phyloP scores from a whole-genome alignment of 2,888 invertebrate species.

The Pterobdella sp. region DNA sequence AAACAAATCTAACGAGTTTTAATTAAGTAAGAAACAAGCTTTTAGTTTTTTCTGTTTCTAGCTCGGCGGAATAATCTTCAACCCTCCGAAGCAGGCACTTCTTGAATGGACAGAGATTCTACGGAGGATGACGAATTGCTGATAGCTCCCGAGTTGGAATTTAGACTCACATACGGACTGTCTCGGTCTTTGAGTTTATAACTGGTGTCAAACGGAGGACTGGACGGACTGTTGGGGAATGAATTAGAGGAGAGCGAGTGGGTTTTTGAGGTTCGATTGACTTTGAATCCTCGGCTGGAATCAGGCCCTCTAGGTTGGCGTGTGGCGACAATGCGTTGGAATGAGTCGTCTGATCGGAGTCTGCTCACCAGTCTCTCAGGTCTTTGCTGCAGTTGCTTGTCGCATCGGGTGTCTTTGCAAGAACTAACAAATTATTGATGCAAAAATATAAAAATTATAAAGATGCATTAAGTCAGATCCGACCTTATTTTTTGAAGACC shows the following conservation, averaged over 20 bases:
- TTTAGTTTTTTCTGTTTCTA: not conserved
- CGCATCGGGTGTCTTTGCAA: not conserved
- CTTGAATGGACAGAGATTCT: not conserved
- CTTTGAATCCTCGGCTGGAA: constrained; percentile 37
- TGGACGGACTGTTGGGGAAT: not conserved
- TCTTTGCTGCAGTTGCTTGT: constrained; percentile 47
- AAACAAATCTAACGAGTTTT: not conserved
- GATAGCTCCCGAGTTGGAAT: not conserved
- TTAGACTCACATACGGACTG: not conserved
- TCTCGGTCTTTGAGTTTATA: not conserved
- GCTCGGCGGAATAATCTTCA: not conserved
- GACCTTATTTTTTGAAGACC: constrained; percentile 25
- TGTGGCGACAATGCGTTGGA: constrained; percentile 66
- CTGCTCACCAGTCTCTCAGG: constrained; percentile 84
- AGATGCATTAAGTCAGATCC: not conserved
- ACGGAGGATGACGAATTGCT: not conserved
- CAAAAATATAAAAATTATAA: constrained; percentile 3
- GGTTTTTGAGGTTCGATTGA: not conserved
- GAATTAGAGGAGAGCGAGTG: not conserved
- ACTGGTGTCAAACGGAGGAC: not conserved
- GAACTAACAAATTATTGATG: not conserved
- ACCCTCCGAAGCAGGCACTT: not conserved
- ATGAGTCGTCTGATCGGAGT: constrained; percentile 73
- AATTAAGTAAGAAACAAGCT: not conserved
- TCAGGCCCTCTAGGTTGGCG: constrained; percentile 83